Evolutionary conservation across 2,888 invertebrate genomes (phyloP), one percentile per base, ranked within the genome.

Genomic region (Belgica antarctica): DNA sequence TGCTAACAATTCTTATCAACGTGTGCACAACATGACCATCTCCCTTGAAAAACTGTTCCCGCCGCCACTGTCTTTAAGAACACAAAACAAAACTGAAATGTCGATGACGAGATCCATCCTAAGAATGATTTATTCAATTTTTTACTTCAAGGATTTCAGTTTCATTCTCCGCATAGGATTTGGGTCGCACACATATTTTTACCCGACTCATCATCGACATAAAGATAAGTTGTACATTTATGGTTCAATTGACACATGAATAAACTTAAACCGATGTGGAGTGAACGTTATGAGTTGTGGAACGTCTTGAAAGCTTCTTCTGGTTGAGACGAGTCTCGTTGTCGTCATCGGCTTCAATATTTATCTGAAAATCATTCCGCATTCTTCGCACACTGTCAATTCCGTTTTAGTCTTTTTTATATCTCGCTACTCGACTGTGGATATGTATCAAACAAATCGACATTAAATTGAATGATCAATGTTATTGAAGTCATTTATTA

Each of bases 391-490:
- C 34, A 34, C 34, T 34, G 34, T 34, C 34, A 34, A 12, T 12
- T 34, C 34, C 34, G 12, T 12, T n/a, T n/a, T 34, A 34, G 7
- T 7, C 34, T n/a, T n/a, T n/a, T 34, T 34, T 12, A 34, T 34
- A 34, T 34, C n/a, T n/a, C 41, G 41, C 41, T n/a, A 41, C 41
- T n/a, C 41, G 41, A 41, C 41, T 5, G 41, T 41, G 15, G 15
- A 41, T 41, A 10, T 10, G 15, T n/a, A 5, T 12, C 41, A 41
- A 41, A 15, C 10, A 19, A 57, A 57, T 24, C 22, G 22, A 62
- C 31, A 62, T 62, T 62, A 57, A 57, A 62, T 36, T 62, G 36
- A 62, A 62, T 34, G 62, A 31, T 62, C 62, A 62, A 36, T 62
- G 28, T 2, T 41, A 41, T 41, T 41, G 8, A 41, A 41, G 41